Conservation (phyloP, 2,888 invertebrate species). For the Argyresthia goedartella region DNA sequence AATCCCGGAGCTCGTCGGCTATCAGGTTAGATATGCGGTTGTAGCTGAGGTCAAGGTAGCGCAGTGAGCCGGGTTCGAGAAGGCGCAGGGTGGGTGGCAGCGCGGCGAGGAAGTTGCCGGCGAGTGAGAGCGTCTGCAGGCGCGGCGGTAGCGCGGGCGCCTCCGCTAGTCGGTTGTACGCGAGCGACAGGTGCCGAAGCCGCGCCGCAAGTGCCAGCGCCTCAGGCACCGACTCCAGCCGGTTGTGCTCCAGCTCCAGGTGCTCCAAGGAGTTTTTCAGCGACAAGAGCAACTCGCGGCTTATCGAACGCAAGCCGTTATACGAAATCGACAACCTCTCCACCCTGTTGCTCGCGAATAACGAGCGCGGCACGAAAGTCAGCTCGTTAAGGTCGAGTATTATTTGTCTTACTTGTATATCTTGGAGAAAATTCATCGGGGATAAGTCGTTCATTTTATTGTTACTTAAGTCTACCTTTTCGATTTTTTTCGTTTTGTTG, state of each 20-base stretch:
- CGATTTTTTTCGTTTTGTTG: slow-evolving; percentile 76
- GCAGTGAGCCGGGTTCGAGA: slow-evolving; percentile 79
- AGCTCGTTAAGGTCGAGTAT: slow-evolving; percentile 87
- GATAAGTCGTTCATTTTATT: slow-evolving; percentile 82
- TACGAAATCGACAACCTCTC: slow-evolving; percentile 84
- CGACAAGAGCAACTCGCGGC: slow-evolving; percentile 79
- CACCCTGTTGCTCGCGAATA: slow-evolving; percentile 78
- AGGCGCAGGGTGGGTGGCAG: slow-evolving; percentile 80
- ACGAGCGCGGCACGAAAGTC: slow-evolving; percentile 72
- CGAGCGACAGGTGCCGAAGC: slow-evolving; percentile 85
- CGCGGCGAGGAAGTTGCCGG: slow-evolving; percentile 82
- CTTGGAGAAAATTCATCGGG: slow-evolving; percentile 75
- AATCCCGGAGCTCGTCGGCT: slow-evolving; percentile 81
- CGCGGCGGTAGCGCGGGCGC: slow-evolving; percentile 75
- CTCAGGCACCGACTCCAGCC: slow-evolving; percentile 76
- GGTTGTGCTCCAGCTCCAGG: slow-evolving; percentile 86
- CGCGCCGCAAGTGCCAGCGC: slow-evolving; percentile 77
- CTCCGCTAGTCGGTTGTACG: slow-evolving; percentile 77
- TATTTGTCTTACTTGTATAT: slow-evolving; percentile 82
- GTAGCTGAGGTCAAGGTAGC: slow-evolving; percentile 89
- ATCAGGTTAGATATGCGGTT: slow-evolving; percentile 85
- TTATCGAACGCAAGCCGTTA: slow-evolving; percentile 79
- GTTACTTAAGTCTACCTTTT: slow-evolving; percentile 87
- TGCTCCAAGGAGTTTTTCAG: slow-evolving; percentile 82
- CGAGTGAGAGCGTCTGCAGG: slow-evolving; percentile 82